phyloP scores from a whole-genome alignment of 2,113 vertebrate genomes.

The Pelodiscus sinensis region DNA sequence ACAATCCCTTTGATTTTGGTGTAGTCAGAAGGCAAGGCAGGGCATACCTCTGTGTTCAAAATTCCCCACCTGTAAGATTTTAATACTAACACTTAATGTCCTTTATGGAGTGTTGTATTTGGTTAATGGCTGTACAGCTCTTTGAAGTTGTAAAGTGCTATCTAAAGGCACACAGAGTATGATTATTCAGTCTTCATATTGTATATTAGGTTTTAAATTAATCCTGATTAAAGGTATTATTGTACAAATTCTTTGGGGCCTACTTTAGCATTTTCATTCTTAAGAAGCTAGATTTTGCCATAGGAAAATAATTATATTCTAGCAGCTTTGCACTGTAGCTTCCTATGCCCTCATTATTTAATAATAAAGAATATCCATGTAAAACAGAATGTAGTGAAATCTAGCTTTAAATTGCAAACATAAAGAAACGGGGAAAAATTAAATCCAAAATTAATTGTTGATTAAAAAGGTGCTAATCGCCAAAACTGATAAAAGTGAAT shows the following conservation, averaged over 20 bases:
- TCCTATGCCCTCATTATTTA: not conserved
- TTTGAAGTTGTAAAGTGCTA: constrained; percentile 25
- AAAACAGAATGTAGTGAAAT: not conserved
- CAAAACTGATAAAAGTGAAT: not conserved
- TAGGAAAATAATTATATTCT: not conserved
- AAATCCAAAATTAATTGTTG: not conserved
- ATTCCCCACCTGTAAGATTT: no score
- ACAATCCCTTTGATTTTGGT: not conserved
- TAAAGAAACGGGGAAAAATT: not conserved
- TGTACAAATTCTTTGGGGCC: not conserved
- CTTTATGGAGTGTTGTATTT: not conserved
- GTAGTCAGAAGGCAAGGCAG: not conserved
- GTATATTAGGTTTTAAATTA: not conserved
- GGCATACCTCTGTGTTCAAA: not conserved
- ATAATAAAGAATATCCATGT: not conserved
- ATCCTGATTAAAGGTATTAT: not conserved
- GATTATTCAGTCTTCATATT: not conserved
- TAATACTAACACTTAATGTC: not conserved
- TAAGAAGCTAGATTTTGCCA: not conserved
- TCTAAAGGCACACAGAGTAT: not conserved
- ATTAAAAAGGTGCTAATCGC: not conserved
- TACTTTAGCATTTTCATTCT: not conserved
- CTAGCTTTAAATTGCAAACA: not conserved
- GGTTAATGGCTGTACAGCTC: not conserved
- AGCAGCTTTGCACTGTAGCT: not conserved